Conservation (phyloP, 2,888 invertebrate species). For the Lasioglossum marginatum region DNA sequence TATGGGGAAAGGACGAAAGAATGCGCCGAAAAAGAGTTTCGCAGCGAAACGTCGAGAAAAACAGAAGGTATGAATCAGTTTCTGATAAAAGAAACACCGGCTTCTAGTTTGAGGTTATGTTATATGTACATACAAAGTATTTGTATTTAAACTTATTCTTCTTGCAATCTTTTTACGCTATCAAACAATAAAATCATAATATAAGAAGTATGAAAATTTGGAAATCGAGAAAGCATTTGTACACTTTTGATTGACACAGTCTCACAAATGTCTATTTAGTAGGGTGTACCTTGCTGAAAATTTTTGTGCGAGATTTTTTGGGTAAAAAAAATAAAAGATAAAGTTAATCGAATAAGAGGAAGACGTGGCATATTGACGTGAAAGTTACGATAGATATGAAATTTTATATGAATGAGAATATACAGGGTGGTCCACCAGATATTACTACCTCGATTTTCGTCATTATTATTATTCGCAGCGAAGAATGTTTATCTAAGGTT, state of each 20-base stretch:
- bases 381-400: no score
- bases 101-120: slow-evolving; percentile 71
- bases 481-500: no score
- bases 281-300: background rate
- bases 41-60: slow-evolving; percentile 83
- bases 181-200: background rate
- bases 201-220: background rate
- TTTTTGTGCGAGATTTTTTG: no score
- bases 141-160: background rate
- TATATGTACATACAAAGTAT: slow-evolving; percentile 12
- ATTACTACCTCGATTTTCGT: no score
- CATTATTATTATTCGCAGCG: no score
- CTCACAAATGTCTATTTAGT: background rate
- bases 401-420: no score
- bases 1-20: slow-evolving; percentile 80
- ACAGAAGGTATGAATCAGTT: slow-evolving; percentile 74
- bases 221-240: background rate
- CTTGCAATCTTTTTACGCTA: background rate
- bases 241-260: background rate
- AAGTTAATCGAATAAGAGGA: no score
- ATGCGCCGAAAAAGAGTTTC: slow-evolving; percentile 81
- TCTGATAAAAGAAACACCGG: slow-evolving; percentile 36
- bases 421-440: no score
- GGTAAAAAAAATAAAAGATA: no score
- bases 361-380: no score